Conservation (phyloP, 2,113 vertebrate species). For the Probosciger aterrimus region DNA sequence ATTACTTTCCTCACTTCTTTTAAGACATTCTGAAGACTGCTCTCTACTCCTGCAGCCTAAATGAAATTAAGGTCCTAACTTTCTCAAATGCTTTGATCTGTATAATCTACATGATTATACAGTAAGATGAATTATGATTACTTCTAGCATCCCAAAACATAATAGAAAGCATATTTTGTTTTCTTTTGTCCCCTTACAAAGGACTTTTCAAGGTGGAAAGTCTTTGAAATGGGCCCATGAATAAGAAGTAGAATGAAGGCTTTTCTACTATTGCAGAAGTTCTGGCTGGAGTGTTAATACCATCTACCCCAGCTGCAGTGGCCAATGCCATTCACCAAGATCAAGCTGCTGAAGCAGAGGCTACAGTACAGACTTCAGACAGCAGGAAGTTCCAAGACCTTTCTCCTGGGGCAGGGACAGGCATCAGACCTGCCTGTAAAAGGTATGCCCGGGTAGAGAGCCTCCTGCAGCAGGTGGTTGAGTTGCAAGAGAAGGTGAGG, state of each 20-base stretch:
- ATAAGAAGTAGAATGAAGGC: neutral
- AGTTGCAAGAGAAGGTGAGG: neutral
- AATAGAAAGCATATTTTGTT: neutral
- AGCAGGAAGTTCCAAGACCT: neutral
- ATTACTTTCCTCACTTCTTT: slow-evolving; percentile 24
- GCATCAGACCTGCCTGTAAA: too few species aligned
- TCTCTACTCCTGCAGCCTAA: neutral
- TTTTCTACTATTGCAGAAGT: neutral
- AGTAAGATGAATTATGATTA: neutral
- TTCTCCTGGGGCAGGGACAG: neutral
- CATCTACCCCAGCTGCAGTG: too few species aligned
- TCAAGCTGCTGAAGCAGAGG: neutral
- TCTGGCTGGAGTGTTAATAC: rapidly evolving
- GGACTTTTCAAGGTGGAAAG: neutral
- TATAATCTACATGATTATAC: neutral
- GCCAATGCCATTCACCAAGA: neutral
- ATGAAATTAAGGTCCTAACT: slow-evolving; percentile 11
- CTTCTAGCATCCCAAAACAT: neutral
- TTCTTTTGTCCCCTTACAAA: neutral
- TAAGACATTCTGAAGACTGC: slow-evolving; percentile 11
- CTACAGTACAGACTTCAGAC: neutral
- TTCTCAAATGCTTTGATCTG: neutral
- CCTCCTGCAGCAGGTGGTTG: neutral
- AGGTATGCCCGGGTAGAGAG: neutral
- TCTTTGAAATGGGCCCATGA: neutral